A percentile compares a stretch with the other conserved stretches of the same genome.
phyloP scores from a whole-genome alignment of 2,888 invertebrate species.

The Euplexia lucipara region DNA sequence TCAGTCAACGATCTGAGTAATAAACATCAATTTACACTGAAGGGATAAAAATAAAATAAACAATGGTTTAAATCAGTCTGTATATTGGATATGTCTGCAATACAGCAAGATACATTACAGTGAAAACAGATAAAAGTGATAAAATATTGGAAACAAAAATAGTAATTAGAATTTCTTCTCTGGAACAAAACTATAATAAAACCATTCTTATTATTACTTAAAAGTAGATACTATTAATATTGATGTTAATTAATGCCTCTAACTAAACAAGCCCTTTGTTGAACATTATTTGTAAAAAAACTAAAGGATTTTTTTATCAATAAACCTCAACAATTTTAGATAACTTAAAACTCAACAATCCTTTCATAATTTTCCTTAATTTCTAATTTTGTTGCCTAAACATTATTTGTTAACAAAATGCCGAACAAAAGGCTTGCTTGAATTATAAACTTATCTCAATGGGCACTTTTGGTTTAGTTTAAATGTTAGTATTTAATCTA shows the following conservation, averaged over 20 bases:
- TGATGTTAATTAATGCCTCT: slow-evolving; percentile 91
- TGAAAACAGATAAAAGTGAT: slow-evolving; percentile 90
- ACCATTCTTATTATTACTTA: slow-evolving; percentile 90
- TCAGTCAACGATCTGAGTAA: no score
- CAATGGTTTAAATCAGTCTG: slow-evolving; percentile 89
- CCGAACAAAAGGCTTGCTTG: slow-evolving; percentile 87
- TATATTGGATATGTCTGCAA: slow-evolving; percentile 92
- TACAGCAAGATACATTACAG: slow-evolving; percentile 91
- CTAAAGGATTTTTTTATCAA: slow-evolving; percentile 80
- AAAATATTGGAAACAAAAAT: slow-evolving; percentile 91
- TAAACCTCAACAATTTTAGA: slow-evolving; percentile 90
- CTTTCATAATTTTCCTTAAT: slow-evolving; percentile 87
- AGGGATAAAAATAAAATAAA: slow-evolving; percentile 74
- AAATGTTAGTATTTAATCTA: slow-evolving; percentile 90
- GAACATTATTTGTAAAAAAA: slow-evolving; percentile 85
- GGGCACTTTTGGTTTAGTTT: slow-evolving; percentile 92
- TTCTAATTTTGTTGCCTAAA: slow-evolving; percentile 90
- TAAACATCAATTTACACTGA: neutral
- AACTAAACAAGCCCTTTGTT: slow-evolving; percentile 88
- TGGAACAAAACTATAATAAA: slow-evolving; percentile 90
- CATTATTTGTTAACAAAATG: slow-evolving; percentile 87
- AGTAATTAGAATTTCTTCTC: slow-evolving; percentile 90
- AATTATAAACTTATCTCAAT: slow-evolving; percentile 90
- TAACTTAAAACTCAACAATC: slow-evolving; percentile 89
- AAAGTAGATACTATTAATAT: slow-evolving; percentile 86